Base-by-base conservation (phyloP, 2,113 vertebrate genomes). In the Cololabis saira region DNA sequence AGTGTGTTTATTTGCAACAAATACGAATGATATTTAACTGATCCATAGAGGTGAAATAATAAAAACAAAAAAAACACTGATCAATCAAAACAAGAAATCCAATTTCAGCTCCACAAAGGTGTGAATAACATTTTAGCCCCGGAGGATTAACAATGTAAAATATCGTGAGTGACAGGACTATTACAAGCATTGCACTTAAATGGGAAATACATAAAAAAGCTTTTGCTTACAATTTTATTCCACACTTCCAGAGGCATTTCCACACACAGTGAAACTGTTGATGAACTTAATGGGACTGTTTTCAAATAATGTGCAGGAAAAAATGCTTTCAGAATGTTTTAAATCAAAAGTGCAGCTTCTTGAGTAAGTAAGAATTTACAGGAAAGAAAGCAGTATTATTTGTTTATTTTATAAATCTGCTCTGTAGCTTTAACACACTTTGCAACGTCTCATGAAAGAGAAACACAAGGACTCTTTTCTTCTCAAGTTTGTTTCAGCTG, bases 151-250 rank as follows among this genome's bases (percentile, higher is more conserved):
- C 45, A 47, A 66, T 45, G 40, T 14, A 65, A 12, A 18, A 2
- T 1, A 45, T 22, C 66, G 18, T 37, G 58, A 17, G 27, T 52
- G 53, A 58, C 24, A 43, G 13, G 24, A 43, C 30, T 19, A 40
- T 14, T 57, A 66, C 63, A 8, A 52, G 15, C 33, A 58, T 57
- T 62, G 58, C 30, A 49, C 53, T 49, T 33, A 12, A 62, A 45
- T 4, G 18, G 16, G 10, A 37, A 37, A 67, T 30, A 61, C 21
- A 37, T 42, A n/a, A 44, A 71, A 12, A 66, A 44, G 41, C 51
- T 65, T 42, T 54, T 24, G 9, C 16, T 12, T 19, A 3, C 7
- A 16, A 33, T 42, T 56, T 51, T 40, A 55, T 53, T 67, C 45
- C 22, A 44, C 41, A 60, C 7, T 51, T 59, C 16, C 15, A 48